Evolutionary conservation across 2,797 vertebrate genomes (phyloP).

Genomic region (Notoglanidium macrostoma): DNA sequence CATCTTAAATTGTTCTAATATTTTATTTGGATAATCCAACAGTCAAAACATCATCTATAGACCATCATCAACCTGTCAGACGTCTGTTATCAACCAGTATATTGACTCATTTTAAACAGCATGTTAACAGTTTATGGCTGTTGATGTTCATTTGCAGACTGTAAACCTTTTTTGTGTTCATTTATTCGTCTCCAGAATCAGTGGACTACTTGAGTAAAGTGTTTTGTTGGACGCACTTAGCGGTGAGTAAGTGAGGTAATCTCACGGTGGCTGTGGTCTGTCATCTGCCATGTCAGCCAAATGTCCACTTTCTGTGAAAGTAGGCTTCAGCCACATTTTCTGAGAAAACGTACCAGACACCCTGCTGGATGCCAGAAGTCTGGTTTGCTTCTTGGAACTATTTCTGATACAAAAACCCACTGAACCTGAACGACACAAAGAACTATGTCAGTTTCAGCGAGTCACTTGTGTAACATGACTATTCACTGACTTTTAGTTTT

Average conservation of each 20-base stretch:
- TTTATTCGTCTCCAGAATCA: neutral
- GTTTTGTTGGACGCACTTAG: neutral
- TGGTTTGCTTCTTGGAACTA: neutral
- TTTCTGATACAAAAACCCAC: neutral
- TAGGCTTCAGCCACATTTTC: neutral
- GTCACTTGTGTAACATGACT: neutral
- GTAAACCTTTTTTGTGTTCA: neutral
- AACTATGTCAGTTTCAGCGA: neutral
- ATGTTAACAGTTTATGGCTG: neutral
- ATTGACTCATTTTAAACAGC: neutral
- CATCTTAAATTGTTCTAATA: neutral
- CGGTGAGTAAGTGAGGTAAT: neutral
- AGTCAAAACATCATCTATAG: neutral
- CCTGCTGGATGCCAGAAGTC: slow-evolving; percentile 15
- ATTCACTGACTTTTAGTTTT: neutral
- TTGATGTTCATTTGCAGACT: neutral
- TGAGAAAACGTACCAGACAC: neutral
- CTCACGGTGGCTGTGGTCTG: neutral
- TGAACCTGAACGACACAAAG: neutral
- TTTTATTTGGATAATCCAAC: neutral
- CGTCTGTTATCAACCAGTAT: neutral
- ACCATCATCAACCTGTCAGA: neutral
- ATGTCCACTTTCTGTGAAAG: slow-evolving; percentile 5
- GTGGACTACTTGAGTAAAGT: neutral
- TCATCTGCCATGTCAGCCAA: slow-evolving; percentile 13